Evolutionary conservation across 2,888 invertebrate genomes (phyloP).

Genomic region (Ophraella communa): DNA sequence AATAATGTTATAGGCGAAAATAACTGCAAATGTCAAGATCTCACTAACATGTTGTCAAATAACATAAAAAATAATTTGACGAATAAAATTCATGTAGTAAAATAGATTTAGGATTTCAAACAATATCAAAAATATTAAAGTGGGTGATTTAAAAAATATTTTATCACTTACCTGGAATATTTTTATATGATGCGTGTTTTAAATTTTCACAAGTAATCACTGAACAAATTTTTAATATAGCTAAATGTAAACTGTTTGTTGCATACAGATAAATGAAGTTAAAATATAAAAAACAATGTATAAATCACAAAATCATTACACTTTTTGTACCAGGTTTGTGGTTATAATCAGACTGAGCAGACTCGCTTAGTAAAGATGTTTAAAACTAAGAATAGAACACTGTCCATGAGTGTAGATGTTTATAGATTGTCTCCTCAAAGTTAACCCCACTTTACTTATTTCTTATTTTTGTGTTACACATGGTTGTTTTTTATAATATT

Average conservation of each 20-base stretch:
- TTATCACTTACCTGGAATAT: conserved; percentile 4
- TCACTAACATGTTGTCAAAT: background rate
- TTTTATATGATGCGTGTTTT: background rate
- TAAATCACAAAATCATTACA: conserved; percentile 51
- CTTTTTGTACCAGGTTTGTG: conserved; percentile 48
- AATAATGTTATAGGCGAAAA: conserved; percentile 25
- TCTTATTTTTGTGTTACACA: conserved; percentile 34
- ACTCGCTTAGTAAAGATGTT: conserved; percentile 53
- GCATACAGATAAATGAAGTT: conserved; percentile 28
- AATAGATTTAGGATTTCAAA: background rate
- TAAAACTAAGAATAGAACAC: conserved; percentile 58
- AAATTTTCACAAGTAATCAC: background rate
- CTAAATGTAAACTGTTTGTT: conserved; percentile 6
- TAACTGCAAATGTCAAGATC: conserved; percentile 38
- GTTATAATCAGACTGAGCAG: conserved; percentile 47
- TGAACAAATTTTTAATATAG: background rate
- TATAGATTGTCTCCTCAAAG: conserved; percentile 54
- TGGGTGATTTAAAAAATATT: background rate
- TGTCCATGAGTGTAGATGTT: conserved; percentile 58
- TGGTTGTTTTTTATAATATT: conserved; percentile 3
- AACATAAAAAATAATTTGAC: background rate
- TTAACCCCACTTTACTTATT: conserved; percentile 54
- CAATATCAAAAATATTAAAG: background rate
- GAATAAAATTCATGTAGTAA: background rate
- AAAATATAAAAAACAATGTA: conserved; percentile 36